phyloP scores from a whole-genome alignment of 2,797 vertebrate genomes.

The Ambastaia sidthimunki region DNA sequence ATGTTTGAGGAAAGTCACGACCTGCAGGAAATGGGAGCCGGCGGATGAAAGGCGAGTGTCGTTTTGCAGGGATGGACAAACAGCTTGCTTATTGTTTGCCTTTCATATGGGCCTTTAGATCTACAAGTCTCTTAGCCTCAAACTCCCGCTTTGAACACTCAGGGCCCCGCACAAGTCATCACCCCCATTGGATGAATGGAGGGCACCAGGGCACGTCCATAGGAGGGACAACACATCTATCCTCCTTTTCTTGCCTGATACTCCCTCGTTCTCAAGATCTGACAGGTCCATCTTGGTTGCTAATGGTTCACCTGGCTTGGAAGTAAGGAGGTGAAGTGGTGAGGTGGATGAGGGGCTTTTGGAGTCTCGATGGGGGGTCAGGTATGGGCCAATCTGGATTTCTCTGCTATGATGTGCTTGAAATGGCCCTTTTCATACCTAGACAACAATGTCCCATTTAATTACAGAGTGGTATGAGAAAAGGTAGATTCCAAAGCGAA shows the following conservation, averaged over 20 bases:
- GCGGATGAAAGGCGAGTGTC: conserved; percentile 82
- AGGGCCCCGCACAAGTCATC: conserved; percentile 16
- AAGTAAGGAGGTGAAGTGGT: conserved; percentile 7
- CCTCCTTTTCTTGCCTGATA: conserved; percentile 32
- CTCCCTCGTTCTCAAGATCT: conserved; percentile 35
- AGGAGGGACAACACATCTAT: conserved; percentile 44
- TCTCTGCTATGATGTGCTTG: conserved; percentile 42
- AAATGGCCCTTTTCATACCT: conserved; percentile 52
- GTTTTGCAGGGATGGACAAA: conserved; percentile 79
- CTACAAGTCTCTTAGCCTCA: conserved; percentile 56
- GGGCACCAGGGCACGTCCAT: conserved; percentile 39
- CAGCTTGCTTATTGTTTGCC: conserved; percentile 84
- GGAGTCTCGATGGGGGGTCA: conserved; percentile 41
- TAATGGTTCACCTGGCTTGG: conserved; percentile 54
- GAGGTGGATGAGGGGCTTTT: neutral
- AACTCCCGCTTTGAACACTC: conserved; percentile 49
- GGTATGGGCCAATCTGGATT: conserved; percentile 44
- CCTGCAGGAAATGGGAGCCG: conserved; percentile 81
- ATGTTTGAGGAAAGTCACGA: conserved; percentile 84
- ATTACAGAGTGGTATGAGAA: conserved; percentile 60
- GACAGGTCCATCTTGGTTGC: conserved; percentile 44
- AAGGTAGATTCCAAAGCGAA: conserved; percentile 44
- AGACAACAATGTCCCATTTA: conserved; percentile 55
- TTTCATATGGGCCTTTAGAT: conserved; percentile 79
- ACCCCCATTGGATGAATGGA: conserved; percentile 20